phyloP scores from a whole-genome alignment of 2,113 vertebrate genomes.

The Parus major region DNA sequence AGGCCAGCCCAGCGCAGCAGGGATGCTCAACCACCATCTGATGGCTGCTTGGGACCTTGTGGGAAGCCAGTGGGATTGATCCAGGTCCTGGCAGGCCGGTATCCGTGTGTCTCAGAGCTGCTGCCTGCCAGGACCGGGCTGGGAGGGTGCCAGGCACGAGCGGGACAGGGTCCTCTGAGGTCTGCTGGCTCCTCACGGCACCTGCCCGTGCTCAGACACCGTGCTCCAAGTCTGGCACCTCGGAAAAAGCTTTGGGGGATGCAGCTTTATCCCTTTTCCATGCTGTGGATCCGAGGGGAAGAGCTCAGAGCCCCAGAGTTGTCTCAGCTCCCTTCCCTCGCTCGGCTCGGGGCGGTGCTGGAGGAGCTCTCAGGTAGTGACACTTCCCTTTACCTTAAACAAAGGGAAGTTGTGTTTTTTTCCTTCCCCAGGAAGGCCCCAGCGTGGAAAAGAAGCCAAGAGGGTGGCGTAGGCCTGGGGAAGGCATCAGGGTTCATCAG shows the following conservation, averaged over 20 bases:
- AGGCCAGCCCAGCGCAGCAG: neutral
- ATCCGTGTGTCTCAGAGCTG: neutral
- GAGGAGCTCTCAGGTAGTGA: neutral
- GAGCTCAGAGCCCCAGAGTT: neutral
- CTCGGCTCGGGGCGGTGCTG: accelerated
- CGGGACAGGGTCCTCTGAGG: neutral
- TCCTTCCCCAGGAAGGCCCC: neutral
- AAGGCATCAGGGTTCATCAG: neutral
- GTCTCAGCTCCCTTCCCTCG: neutral
- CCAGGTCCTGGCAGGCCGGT: neutral
- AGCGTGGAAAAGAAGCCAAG: neutral
- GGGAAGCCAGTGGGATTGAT: neutral
- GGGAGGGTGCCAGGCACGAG: neutral
- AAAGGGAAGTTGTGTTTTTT: neutral
- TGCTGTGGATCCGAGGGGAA: neutral
- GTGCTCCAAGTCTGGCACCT: conserved; percentile 3
- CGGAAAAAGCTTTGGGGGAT: neutral
- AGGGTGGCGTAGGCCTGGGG: neutral
- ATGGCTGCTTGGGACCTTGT: neutral
- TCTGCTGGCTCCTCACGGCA: neutral
- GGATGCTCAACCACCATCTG: neutral
- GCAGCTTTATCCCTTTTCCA: accelerated
- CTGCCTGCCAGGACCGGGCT: neutral
- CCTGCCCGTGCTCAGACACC: neutral
- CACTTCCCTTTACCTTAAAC: neutral